These are phyloP conservation scores for Epinotia demarniana DNA, from an alignment of 2,888 invertebrate species.

Conservation along the genomic window DNA sequence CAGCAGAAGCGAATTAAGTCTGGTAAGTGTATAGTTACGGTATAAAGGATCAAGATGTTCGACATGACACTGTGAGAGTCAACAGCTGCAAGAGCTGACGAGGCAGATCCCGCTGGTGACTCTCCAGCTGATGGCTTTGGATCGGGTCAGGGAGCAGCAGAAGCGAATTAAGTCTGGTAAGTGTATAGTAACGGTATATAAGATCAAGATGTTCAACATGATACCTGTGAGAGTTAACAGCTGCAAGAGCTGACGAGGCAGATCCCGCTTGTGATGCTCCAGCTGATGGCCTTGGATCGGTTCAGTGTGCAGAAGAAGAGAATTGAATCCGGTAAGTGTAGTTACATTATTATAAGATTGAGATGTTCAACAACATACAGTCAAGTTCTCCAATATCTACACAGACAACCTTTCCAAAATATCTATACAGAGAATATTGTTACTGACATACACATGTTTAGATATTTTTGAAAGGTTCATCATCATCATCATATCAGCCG, in stretches of 20 bases:
- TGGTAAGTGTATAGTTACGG: slow-evolving; percentile 74
- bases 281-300: slow-evolving; percentile 86
- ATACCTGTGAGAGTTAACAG: slow-evolving; percentile 88
- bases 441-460: no score
- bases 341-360: slow-evolving; percentile 69
- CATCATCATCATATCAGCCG: no score
- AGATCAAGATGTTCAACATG: slow-evolving; percentile 75
- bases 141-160: slow-evolving; percentile 86
- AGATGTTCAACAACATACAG: no score
- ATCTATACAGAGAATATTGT: no score
- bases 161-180: slow-evolving; percentile 83
- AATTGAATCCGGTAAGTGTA: slow-evolving; percentile 79
- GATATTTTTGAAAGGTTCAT: no score
- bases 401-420: no score
- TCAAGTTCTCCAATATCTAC: no score
- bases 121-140: slow-evolving; percentile 87
- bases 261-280: slow-evolving; percentile 88
- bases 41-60: slow-evolving; percentile 56
- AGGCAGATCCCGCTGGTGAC: slow-evolving; percentile 87
- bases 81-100: slow-evolving; percentile 56
- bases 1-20: slow-evolving; percentile 85
- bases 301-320: slow-evolving; percentile 86
- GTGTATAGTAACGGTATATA: slow-evolving; percentile 30
- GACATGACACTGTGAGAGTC: no score
- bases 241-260: slow-evolving; percentile 87